These are phyloP conservation scores for Apostichopus californicus DNA, from an alignment of 35 echinoderm and acorn worm species.

Conservation along the genomic window DNA sequence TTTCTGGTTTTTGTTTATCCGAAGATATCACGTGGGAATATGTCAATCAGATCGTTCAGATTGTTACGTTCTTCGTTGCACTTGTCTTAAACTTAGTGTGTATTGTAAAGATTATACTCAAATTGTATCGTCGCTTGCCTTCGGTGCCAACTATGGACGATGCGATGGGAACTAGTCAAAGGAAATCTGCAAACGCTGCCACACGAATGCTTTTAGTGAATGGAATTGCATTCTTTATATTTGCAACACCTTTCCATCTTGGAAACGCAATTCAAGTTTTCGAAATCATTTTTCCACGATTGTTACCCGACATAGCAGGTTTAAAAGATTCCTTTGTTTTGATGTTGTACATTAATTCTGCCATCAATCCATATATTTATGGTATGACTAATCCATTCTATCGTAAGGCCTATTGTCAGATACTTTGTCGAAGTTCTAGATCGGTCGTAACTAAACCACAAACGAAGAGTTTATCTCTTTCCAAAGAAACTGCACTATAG, in stretches of 20 bases:
- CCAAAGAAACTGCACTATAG: no score
- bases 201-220: conserved; percentile 72
- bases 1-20: conserved; percentile 50
- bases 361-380: conserved; percentile 64
- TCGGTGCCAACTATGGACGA: background rate
- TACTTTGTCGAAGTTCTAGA: no score
- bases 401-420: conserved; percentile 17
- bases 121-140: conserved; percentile 26
- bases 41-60: conserved; percentile 36
- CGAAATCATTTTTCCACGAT: background rate
- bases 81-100: conserved; percentile 47
- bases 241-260: conserved; percentile 47
- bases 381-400: conserved; percentile 58
- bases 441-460: no score
- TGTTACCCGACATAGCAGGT: no score
- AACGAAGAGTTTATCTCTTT: no score
- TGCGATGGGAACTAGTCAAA: background rate
- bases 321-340: conserved; percentile 7
- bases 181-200: conserved; percentile 42
- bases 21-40: background rate
- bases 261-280: background rate
- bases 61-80: conserved; percentile 65
- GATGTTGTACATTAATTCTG: conserved; percentile 63
- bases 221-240: conserved; percentile 68
- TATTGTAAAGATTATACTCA: conserved; percentile 54